phyloP scores from a whole-genome alignment of 2,797 vertebrate genomes.

The Oreortyx pictus region DNA sequence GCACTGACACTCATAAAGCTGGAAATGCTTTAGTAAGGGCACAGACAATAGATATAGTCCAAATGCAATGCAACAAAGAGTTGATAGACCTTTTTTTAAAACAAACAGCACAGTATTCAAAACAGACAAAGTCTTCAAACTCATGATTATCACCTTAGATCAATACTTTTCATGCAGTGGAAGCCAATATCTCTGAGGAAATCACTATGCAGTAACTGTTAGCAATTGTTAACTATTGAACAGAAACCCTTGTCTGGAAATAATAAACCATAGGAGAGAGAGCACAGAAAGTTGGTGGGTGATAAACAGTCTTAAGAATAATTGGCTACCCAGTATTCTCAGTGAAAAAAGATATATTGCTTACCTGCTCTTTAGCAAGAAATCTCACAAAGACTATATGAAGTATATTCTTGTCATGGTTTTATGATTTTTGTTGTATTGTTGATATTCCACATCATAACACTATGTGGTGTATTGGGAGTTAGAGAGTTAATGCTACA shows the following conservation, averaged over 20 bases:
- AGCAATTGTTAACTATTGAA: slow-evolving; percentile 26
- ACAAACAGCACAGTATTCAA: not conserved
- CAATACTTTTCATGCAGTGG: not conserved
- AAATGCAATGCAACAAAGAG: not conserved
- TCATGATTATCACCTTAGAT: not conserved
- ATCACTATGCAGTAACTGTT: not conserved
- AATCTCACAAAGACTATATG: not conserved
- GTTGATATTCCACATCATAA: no score
- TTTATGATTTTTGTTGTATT: no score
- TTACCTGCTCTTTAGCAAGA: not conserved
- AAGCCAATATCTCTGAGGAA: not conserved
- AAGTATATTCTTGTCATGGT: not conserved
- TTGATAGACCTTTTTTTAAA: not conserved
- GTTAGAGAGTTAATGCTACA: no score
- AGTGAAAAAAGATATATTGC: not conserved
- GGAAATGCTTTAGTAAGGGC: not conserved
- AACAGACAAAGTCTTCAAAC: not conserved
- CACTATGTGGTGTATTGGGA: no score
- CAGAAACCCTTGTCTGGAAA: slow-evolving; percentile 27
- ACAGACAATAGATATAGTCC: accelerated
- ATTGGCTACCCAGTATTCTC: not conserved
- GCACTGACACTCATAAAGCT: no score
- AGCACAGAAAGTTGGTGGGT: not conserved
- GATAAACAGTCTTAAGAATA: slow-evolving; percentile 1
- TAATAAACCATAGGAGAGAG: not conserved